Evolutionary conservation across 23 tunicate species (phyloP), one percentile per base, ranked within the genome.

Genomic region (Botrylloides violaceus): DNA sequence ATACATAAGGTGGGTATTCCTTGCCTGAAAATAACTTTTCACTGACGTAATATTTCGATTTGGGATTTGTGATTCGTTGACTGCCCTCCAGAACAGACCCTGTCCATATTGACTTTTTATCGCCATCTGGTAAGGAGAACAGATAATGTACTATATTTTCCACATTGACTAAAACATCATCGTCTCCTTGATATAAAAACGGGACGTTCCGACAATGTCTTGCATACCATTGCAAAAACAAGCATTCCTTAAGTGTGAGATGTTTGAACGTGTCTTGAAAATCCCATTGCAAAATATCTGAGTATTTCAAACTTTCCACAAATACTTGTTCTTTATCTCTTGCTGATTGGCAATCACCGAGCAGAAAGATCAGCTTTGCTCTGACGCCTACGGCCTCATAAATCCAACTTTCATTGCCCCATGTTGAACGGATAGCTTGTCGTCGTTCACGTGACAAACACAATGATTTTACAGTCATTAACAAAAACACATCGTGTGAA

Each of bases 11-110:
- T 7, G 96, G 96, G 72, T 88, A 88, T 27, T 58, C 12, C 58
- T 88, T 88, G 21, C 73, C 84, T 21, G 96, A 83, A 66, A 66
- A 88, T 5, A 88, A 35, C 33, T 81, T 81, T 2, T 77, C 65
- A 59, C 84, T 71, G 38, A 88, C 96, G 43, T 82, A 88, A 68
- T 88, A 88, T 63, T 88, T 88, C 80, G 83, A 82, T n/a, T 70
- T 57, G 9, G 96, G 96, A 55, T 71, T 72, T 2, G 77, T 34
- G 22, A 88, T 88, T 33, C 96, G 65, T 1, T 76, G 88, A 33
- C 89, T 82, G 18, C 84, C 84, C 4, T 23, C 35, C 12, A 88
- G 60, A 7, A 77, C 71, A 2, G 89, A 82, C 36, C 96, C 96
- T 4, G 77, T 61, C 58, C 82, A 88, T 2, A 82, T n/a, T 64